Evolutionary conservation across 2,888 invertebrate genomes (phyloP).

Genomic region (Sminthurides aquaticus): DNA sequence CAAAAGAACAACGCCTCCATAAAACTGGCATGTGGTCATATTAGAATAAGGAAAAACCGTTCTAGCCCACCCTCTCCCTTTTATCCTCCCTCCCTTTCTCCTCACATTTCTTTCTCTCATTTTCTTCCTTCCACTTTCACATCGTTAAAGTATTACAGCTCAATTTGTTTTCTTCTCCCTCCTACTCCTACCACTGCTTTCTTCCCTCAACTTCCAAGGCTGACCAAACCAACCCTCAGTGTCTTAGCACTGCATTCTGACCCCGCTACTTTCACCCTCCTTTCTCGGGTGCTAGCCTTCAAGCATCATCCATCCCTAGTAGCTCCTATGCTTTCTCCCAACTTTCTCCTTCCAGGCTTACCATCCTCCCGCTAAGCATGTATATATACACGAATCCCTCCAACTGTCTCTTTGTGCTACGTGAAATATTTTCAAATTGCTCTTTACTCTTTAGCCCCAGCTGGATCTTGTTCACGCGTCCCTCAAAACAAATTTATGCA

Average conservation of each 20-base stretch:
- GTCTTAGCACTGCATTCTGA: background rate
- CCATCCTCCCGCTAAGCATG: too few relatives aligned
- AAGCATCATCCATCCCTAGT: too few relatives aligned
- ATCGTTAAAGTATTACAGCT: background rate
- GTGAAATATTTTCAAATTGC: too few relatives aligned
- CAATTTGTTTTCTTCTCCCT: conserved; percentile 3
- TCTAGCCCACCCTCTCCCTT: background rate
- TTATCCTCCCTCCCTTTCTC: background rate
- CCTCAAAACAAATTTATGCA: too few relatives aligned
- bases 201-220: background rate
- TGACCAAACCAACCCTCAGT: too few relatives aligned
- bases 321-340: too few relatives aligned
- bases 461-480: too few relatives aligned
- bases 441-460: too few relatives aligned
- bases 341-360: too few relatives aligned
- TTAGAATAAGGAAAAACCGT: background rate
- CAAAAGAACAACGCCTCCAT: background rate
- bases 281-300: too few relatives aligned
- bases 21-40: background rate
- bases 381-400: too few relatives aligned
- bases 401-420: too few relatives aligned
- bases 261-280: background rate
- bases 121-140: background rate
- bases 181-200: background rate
- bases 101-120: conserved; percentile 1